Evolutionary conservation across 2,797 vertebrate genomes (phyloP).

Genomic region (Nannoperca obscura): DNA sequence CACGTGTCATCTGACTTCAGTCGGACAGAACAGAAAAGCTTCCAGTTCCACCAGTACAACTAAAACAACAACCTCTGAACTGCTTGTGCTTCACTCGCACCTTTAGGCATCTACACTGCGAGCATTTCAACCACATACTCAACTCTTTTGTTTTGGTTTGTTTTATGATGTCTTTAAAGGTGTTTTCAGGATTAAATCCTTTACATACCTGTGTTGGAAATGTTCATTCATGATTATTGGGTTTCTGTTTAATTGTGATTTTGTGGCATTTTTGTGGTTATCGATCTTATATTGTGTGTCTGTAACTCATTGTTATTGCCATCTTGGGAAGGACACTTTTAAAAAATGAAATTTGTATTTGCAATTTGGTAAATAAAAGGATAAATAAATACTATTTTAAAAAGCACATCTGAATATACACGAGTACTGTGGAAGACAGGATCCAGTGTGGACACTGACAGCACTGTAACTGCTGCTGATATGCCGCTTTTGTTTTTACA

Average conservation of each 20-base stretch:
- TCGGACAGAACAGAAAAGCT: neutral
- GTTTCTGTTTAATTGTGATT: neutral
- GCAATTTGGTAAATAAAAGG: neutral
- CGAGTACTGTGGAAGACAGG: neutral
- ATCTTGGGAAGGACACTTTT: neutral
- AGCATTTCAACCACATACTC: neutral
- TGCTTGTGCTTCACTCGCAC: neutral
- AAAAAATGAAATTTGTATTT: neutral
- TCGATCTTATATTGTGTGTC: neutral
- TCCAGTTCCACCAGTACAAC: neutral
- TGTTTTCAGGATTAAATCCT: neutral
- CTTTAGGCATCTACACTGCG: neutral
- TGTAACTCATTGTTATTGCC: neutral
- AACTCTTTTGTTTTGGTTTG: neutral
- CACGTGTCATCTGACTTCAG: neutral
- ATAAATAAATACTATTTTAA: neutral
- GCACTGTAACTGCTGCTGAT: neutral
- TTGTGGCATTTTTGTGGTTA: neutral
- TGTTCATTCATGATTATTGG: neutral
- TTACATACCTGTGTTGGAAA: neutral
- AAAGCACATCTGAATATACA: neutral
- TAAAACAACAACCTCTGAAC: neutral
- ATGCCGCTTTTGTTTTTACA: neutral
- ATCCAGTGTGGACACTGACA: neutral
- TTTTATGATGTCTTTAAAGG: neutral